Evolutionary conservation across 2,113 vertebrate species (phyloP), one percentile per base, ranked within the genome.

Genomic region (Sisor rabdophorus): DNA sequence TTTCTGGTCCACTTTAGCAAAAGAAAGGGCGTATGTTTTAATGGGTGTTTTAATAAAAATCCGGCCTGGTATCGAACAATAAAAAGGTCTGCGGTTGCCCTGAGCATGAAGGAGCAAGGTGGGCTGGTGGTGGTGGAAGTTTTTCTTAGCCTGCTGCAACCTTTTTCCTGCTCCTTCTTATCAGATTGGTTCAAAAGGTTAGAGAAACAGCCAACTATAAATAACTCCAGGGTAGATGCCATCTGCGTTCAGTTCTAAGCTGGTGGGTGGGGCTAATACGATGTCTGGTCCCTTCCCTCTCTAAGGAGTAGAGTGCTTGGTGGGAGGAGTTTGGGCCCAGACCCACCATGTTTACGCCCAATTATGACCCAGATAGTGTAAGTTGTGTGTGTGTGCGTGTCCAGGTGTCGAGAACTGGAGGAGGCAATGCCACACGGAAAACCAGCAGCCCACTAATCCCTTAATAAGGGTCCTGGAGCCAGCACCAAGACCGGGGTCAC

Each of bases 391-490:
- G 63, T 22, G 48, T 50, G 61, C 68, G 71, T 58, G 83, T 84
- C 83, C 84, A 88, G 86, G 88, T 89, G 88, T 84, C 84, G 79
- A 76, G 72, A 81, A 83, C 84, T 85, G 80, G 84, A 70, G 63
- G 48, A 84, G 84, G 75, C 82, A 84, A 83, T 80, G 81, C 73
- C 64, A 69, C 80, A 84, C 75, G 73, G 88, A 90, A 87, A 91
- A 89, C 87, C 86, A 89, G 87, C 87, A 87, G 86, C 76, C 53
- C 71, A 61, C 79, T 91, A 92, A 92, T 92, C 92, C 88, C 78
- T 86, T 91, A 90, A 91, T 90, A 89, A 89, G 89, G 86, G 87
- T 87, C 85, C 85, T 79, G 82, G 83, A 85, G 87, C 81, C 85
- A 87, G 82, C 85, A 76, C 79, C 78, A 85, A 82, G 82, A 61